These are phyloP conservation scores for Triops longicaudatus DNA, from an alignment of 1,140 invertebrate genomes.

Conservation along the genomic window DNA sequence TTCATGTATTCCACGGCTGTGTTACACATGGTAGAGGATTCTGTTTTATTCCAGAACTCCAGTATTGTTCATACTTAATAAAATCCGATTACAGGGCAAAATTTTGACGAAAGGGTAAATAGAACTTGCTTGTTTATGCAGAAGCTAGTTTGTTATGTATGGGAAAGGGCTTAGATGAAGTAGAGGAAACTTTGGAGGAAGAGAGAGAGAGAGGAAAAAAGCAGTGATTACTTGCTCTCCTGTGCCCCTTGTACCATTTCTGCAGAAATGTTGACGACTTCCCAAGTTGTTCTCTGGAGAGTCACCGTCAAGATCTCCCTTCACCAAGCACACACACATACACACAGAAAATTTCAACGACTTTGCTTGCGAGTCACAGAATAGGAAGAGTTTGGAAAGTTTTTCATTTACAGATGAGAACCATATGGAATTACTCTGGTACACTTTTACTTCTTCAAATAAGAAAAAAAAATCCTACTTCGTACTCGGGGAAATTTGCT, in stretches of 20 bases:
- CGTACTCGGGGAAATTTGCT: not conserved
- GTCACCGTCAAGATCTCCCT: not conserved
- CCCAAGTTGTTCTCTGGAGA: slow-evolving; percentile 14
- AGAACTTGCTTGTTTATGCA: not conserved
- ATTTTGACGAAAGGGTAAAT: not conserved
- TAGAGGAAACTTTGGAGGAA: not conserved
- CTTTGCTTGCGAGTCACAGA: not conserved
- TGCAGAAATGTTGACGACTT: not conserved
- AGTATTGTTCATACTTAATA: too few species aligned
- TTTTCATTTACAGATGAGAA: not conserved
- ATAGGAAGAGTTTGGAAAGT: not conserved
- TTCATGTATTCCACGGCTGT: too few species aligned
- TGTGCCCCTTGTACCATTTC: not conserved
- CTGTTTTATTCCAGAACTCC: too few species aligned
- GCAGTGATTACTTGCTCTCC: slow-evolving; percentile 1
- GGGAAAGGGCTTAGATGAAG: not conserved
- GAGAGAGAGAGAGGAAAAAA: not conserved
- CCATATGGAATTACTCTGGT: not conserved
- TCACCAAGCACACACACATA: not conserved
- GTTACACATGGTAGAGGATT: too few species aligned
- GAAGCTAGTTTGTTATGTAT: not conserved
- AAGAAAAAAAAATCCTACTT: not conserved
- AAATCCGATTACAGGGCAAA: not conserved
- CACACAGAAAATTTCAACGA: not conserved
- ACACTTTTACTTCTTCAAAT: not conserved